Evolutionary conservation across 2,113 vertebrate genomes (phyloP), one percentile per base, ranked within the genome.

Genomic region (Erythrocebus patas): DNA sequence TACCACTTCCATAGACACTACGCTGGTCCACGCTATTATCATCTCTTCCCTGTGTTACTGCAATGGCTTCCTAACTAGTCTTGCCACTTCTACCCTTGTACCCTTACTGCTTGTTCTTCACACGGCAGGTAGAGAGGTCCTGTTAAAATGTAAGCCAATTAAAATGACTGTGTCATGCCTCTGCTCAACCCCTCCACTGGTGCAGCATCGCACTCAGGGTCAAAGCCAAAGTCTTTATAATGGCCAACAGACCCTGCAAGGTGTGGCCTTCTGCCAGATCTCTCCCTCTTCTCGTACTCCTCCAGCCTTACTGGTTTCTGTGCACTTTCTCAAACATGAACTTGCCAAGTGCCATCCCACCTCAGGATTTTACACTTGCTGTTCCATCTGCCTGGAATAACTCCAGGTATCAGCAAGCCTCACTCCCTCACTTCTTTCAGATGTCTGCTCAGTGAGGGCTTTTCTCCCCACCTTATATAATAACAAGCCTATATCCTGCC

Each of bases 301-400:
- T 43, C n/a, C n/a, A 93, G 57, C 30, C 57, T 88, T 80, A 27
- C 38, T 55, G 91, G 35, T 85, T n/a, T 93, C 93, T 38, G 25
- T 40, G 40, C 45, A 72, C 35, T 48, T 93, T 57, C 86, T 97
- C 84, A 93, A 75, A 66, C 8, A 35, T 1, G 45, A 81, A 59
- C 52, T 61, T 55, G 81, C 40, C 45, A 13, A 96, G 43, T 40
- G 16, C 38, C 14, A n/a, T 40, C 27, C 48, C 48, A n/a, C 32
- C 55, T 59, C 85, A 89, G 89, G 78, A 85, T 79, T 80, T 80
- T 92, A 91, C 55, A 32, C 80, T 72, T 57, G 61, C 50, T 87
- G 43, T 87, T 94, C 83, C 45, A 73, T 48, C 86, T 92, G 70
- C 43, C 68, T 86, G 85, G 66, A 94, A 90, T 35, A 85, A 81